phyloP scores from a whole-genome alignment of 2,113 vertebrate genomes.

The Electrona antarctica region DNA sequence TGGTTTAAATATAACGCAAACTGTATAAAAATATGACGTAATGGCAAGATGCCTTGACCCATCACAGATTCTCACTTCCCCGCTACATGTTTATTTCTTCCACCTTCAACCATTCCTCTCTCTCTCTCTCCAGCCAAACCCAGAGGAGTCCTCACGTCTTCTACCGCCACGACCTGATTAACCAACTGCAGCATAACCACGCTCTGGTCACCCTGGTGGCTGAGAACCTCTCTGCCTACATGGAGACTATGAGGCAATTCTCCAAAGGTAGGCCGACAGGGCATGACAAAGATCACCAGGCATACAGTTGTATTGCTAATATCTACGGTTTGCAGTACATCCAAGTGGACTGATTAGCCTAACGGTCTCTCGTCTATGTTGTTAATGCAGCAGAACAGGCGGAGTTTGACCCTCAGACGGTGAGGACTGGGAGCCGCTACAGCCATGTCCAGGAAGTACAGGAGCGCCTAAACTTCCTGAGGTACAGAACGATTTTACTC shows the following conservation, averaged over 20 bases:
- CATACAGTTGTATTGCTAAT: too few relatives aligned
- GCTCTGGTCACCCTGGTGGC: constrained; percentile 96
- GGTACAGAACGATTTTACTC: constrained; percentile 70
- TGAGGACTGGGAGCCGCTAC: constrained; percentile 95
- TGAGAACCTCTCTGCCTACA: constrained; percentile 98
- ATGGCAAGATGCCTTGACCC: not conserved
- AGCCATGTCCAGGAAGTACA: constrained; percentile 99
- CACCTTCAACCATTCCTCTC: constrained; percentile 23
- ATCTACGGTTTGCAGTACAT: too few relatives aligned
- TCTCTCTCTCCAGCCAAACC: constrained; percentile 87
- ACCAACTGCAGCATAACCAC: constrained; percentile 99
- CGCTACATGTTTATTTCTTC: constrained; percentile 14
- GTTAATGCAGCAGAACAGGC: constrained; percentile 85
- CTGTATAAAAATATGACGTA: not conserved
- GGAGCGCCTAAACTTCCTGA: constrained; percentile 96
- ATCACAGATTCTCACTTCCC: not conserved
- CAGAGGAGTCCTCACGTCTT: constrained; percentile 98
- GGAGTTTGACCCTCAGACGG: constrained; percentile 98
- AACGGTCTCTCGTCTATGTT: not conserved
- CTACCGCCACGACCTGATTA: constrained; percentile 99
- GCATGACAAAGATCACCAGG: not conserved
- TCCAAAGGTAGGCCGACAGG: constrained; percentile 86
- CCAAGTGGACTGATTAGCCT: not conserved
- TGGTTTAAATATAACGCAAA: not conserved
- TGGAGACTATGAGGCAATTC: constrained; percentile 98